Base-by-base conservation (phyloP, 2,888 invertebrate genomes). In the Drosophila pseudotakahashii region DNA sequence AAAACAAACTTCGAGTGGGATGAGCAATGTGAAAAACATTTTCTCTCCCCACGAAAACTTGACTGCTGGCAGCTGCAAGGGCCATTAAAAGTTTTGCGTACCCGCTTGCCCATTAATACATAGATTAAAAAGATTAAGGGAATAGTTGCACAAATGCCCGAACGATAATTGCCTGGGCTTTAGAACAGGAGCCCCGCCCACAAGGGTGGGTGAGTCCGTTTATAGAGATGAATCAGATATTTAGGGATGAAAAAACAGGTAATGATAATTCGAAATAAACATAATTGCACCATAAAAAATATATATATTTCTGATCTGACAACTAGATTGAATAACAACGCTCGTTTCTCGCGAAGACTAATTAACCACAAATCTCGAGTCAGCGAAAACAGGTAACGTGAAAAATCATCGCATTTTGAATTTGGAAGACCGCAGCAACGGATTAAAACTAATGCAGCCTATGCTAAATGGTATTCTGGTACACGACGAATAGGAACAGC, bases 91-190 rank as follows among this genome's bases (percentile, higher is more conserved):
- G 55, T 81, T 80, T 76, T 70, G 57, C 74, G 71, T 75, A 60
- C 68, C 73, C 61, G 47, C 62, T 62, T 67, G 71, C 64, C 67
- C 72, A 81, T 77, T 76, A 76, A 73, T 77, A 75, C 70, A 66
- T 68, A 73, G 79, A 71, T 81, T 74, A 76, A 79, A 78, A 78
- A 83, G 86, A 83, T 86, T 79, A 76, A 77, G 67, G 71, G 72
- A 87, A 85, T 88, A 87, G 87, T 85, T 88, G 68, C 55, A 78
- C 84, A 75, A 84, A 75, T 81, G 79, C 82, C 79, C 68, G 58
- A 69, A 64, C 75, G 75, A 77, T 85, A 85, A 86, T 84, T 81
- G 81, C 67, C 75, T 57, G 47, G 70, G 71, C 73, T 66, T 52
- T 55, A 30, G 50, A 37, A 64, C 32, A 60, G 36, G 32, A 36